Conservation (phyloP, 1,140 invertebrate genomes). For the Camponotus pennsylvanicus region DNA sequence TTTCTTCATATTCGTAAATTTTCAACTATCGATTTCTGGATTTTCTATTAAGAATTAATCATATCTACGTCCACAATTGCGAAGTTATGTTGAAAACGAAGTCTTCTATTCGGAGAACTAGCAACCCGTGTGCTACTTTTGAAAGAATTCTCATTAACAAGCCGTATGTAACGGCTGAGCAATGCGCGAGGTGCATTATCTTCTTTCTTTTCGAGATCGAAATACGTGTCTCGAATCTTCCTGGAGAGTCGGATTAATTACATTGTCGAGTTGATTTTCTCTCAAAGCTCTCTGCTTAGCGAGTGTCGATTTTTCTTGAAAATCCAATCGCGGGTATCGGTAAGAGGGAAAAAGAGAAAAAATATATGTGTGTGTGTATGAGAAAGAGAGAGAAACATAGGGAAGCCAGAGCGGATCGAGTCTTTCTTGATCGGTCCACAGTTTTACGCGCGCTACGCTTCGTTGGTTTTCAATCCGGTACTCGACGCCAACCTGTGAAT, state of each 20-base stretch:
- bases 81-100: constrained; percentile 15
- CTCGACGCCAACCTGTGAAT: constrained; percentile 44
- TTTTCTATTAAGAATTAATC: neutral
- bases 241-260: constrained; percentile 46
- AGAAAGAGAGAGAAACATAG: constrained; percentile 7
- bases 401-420: neutral
- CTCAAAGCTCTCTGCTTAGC: constrained; percentile 33
- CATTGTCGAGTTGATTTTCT: constrained; percentile 55
- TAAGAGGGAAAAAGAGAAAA: too few relatives aligned
- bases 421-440: constrained; percentile 29
- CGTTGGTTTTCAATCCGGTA: constrained; percentile 57
- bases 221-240: constrained; percentile 44
- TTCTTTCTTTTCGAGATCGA: constrained; percentile 48
- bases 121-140: constrained; percentile 1
- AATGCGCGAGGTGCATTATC: constrained; percentile 37
- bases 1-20: neutral
- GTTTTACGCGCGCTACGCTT: constrained; percentile 29
- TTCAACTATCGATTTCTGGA: neutral
- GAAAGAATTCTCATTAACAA: constrained; percentile 42
- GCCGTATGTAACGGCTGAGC: constrained; percentile 4
- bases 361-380: neutral
- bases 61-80: neutral
- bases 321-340: constrained; percentile 9
- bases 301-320: constrained; percentile 34
- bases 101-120: constrained; percentile 30